Evolutionary conservation across 2,797 vertebrate species (phyloP).

Genomic region (Falco peregrinus): DNA sequence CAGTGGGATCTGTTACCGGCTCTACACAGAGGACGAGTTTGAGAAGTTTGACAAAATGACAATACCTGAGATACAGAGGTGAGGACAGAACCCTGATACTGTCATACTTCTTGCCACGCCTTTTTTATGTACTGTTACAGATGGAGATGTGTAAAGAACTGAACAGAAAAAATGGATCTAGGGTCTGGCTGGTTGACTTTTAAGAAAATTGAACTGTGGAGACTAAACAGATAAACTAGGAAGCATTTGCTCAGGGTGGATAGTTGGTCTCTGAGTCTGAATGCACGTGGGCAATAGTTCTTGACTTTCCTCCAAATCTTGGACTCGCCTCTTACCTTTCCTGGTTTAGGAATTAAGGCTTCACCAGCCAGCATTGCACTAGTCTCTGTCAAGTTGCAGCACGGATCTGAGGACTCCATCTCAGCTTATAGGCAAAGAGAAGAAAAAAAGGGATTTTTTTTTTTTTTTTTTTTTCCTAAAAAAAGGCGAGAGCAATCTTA

Average conservation of each 20-base stretch:
- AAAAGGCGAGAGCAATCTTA: not conserved
- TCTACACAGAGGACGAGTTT: constrained; percentile 95
- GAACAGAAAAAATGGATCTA: not conserved
- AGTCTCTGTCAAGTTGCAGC: not conserved
- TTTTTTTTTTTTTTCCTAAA: no score
- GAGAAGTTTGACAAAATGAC: constrained; percentile 90
- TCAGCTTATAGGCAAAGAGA: not conserved
- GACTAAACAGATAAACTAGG: not conserved
- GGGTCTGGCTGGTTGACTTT: not conserved
- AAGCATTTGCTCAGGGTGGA: not conserved
- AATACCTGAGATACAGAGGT: constrained; percentile 97
- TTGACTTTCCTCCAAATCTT: not conserved
- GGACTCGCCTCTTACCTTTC: not conserved
- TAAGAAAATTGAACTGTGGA: not conserved
- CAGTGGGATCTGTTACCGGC: constrained; percentile 89
- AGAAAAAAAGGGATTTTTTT: not conserved
- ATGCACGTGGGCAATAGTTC: not conserved
- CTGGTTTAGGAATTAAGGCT: not conserved
- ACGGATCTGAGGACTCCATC: not conserved
- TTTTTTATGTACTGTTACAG: not conserved
- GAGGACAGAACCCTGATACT: not conserved
- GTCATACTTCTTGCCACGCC: not conserved
- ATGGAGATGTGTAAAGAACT: not conserved
- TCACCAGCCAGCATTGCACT: not conserved
- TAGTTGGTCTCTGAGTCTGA: not conserved